Base-by-base conservation (phyloP, 2,113 vertebrate species). In the Micromys minutus region DNA sequence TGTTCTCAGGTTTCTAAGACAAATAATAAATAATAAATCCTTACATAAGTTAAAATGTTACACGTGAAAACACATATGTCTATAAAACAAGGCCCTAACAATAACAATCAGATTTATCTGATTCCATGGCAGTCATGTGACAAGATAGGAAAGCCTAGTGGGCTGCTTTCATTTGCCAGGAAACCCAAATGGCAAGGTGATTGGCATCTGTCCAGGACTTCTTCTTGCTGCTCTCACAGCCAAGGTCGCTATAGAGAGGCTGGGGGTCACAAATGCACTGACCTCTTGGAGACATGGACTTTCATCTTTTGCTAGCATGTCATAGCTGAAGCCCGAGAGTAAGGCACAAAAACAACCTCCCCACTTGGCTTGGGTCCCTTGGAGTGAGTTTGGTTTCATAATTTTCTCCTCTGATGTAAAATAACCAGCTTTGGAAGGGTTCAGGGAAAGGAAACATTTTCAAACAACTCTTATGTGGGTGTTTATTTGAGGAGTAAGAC, bases 371-470 rank as follows among this genome's bases (percentile, higher is more conserved):
- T 76, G 80, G 57, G 63, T 93, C 63, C 94, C 45, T 50, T 74
- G 39, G 65, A 55, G 59, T 34, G 47, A 86, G 59, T 87, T 12
- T 93, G 31, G 72, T 83, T 95, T 86, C 39, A 39, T 76, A 61
- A 81, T 77, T 94, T 91, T 86, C 65, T 88, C 45, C 86, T 95
- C 31, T 75, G 52, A 81, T 8, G 94, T 94, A 36, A 96, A 94
- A 91, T 93, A 89, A 94, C 24, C 95, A 57, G 26, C 63, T 74
- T 79, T 34, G 90, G 22, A 36, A 90, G 31, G 52, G 61, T 47
- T 1, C 6, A 50, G 4, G 52, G 75, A 74, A 91, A 84, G 4
- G 16, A 75, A 92, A 89, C 24, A 67, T 63, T 91, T 95, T 77
- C 88, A 96, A 93, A 55, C 34, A 90, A 90, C 31, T 50, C 45